Conservation (phyloP, 92 coral and sea anemone species). For the Porites lobata region DNA sequence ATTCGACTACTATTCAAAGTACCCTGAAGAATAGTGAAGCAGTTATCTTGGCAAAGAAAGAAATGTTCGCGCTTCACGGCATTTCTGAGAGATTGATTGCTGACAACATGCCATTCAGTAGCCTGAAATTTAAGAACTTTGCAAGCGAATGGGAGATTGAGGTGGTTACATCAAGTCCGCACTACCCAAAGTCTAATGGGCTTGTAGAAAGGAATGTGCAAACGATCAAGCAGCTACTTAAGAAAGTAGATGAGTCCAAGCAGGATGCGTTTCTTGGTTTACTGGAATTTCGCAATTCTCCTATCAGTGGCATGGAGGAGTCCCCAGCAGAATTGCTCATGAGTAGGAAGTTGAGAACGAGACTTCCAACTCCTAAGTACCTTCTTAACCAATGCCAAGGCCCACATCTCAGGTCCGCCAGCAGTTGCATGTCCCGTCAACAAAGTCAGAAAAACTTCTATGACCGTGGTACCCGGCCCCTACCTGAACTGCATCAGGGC, state of each 20-base stretch:
- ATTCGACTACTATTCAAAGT: too few species aligned
- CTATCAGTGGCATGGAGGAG: slow-evolving; percentile 53
- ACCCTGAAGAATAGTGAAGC: slow-evolving; percentile 16
- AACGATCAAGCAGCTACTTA: slow-evolving; percentile 42
- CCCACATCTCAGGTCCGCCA: slow-evolving; percentile 21
- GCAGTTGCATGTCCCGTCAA: slow-evolving; percentile 35
- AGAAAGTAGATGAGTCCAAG: slow-evolving; percentile 48
- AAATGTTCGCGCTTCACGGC: slow-evolving; percentile 53
- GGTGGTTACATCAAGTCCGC: slow-evolving; percentile 57
- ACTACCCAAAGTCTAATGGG: slow-evolving; percentile 51
- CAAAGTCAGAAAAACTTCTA: slow-evolving; percentile 29
- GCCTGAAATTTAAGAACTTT: slow-evolving; percentile 44
- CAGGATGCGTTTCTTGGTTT: slow-evolving; percentile 44
- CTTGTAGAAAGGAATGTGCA: slow-evolving; percentile 55
- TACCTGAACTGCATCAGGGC: slow-evolving; percentile 19
- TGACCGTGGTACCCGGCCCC: slow-evolving; percentile 47
- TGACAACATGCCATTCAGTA: slow-evolving; percentile 58
- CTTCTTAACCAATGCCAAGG: slow-evolving; percentile 31
- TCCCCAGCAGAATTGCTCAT: too few species aligned
- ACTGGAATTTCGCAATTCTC: slow-evolving; percentile 55
- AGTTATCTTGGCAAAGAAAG: slow-evolving; percentile 52
- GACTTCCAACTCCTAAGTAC: slow-evolving; percentile 8
- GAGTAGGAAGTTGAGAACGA: too few species aligned
- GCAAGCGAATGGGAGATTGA: neutral
- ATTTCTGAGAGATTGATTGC: slow-evolving; percentile 58